A percentile compares a stretch with the other conserved stretches of the same genome.
Evolutionary conservation across 1,140 invertebrate species (phyloP).

Genomic region (Pseudoatta argentina): DNA sequence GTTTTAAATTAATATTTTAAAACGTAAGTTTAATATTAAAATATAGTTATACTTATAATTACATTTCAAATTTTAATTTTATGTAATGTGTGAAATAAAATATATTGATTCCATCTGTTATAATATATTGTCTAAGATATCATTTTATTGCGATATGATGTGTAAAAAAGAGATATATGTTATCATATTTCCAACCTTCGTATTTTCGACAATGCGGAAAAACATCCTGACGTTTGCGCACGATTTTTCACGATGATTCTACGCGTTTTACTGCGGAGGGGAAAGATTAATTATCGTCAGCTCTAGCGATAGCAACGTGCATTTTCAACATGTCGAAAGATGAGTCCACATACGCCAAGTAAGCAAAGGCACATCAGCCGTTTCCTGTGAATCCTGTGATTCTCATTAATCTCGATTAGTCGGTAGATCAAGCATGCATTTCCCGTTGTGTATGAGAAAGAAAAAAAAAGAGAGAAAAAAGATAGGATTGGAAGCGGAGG

Average conservation of each 20-base stretch:
- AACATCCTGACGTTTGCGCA: constrained; percentile 26
- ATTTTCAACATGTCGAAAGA: constrained; percentile 47
- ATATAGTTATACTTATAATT: background rate
- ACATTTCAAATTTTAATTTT: background rate
- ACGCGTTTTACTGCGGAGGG: background rate
- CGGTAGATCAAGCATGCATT: constrained; percentile 62
- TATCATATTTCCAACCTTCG: background rate
- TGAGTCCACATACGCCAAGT: constrained; percentile 32
- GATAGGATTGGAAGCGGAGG: background rate
- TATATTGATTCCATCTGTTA: background rate
- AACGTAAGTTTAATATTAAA: background rate
- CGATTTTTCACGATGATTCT: background rate
- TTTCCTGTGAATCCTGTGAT: constrained; percentile 18
- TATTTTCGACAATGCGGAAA: constrained; percentile 1
- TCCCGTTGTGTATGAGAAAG: constrained; percentile 9
- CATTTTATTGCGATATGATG: background rate
- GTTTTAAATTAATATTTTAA: background rate
- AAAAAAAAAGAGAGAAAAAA: constrained; percentile 24
- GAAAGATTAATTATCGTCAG: constrained; percentile 66
- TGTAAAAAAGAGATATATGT: constrained; percentile 5
- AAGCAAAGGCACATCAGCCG: background rate
- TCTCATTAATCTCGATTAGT: constrained; percentile 74
- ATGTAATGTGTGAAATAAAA: background rate
- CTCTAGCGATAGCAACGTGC: background rate
- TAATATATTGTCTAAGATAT: background rate